Evolutionary conservation across 2,113 vertebrate genomes (phyloP).

Genomic region (Callithrix jacchus): DNA sequence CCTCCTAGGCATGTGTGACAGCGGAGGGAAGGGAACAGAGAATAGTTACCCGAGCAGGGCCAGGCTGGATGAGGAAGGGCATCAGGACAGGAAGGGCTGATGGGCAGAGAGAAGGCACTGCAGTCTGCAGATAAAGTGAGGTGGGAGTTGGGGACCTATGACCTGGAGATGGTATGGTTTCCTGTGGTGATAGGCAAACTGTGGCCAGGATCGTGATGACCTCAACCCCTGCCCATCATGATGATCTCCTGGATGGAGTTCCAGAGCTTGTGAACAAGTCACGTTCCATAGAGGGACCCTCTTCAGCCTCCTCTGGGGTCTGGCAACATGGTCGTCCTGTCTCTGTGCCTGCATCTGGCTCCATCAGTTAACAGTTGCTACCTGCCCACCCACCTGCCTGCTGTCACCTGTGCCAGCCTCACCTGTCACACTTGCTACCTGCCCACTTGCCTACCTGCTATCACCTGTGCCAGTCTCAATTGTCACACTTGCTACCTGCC

Average conservation of each 20-base stretch:
- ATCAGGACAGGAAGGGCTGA: neutral
- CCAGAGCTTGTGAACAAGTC: neutral
- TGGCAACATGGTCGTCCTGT: neutral
- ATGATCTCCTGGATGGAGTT: neutral
- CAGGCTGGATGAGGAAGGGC: too few species aligned
- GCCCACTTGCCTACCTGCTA: too few species aligned
- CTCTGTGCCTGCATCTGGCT: neutral
- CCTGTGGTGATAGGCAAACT: neutral
- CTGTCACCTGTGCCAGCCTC: neutral
- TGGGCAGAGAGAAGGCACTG: rapidly evolving
- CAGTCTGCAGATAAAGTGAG: neutral
- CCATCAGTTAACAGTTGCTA: neutral
- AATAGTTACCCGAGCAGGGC: rapidly evolving
- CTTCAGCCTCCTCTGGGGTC: neutral
- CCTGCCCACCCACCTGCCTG: neutral
- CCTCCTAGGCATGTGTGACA: rapidly evolving
- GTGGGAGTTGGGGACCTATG: neutral
- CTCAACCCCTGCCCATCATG: too few species aligned
- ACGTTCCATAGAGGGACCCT: neutral
- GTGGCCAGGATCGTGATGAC: neutral
- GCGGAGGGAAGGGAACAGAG: neutral
- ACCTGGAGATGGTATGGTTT: neutral
- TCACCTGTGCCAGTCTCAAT: neutral
- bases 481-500: neutral
- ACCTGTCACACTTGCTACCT: too few species aligned